Base-by-base conservation (phyloP, 2,113 vertebrate genomes). In the Sinocyclocheilus anshuiensis region DNA sequence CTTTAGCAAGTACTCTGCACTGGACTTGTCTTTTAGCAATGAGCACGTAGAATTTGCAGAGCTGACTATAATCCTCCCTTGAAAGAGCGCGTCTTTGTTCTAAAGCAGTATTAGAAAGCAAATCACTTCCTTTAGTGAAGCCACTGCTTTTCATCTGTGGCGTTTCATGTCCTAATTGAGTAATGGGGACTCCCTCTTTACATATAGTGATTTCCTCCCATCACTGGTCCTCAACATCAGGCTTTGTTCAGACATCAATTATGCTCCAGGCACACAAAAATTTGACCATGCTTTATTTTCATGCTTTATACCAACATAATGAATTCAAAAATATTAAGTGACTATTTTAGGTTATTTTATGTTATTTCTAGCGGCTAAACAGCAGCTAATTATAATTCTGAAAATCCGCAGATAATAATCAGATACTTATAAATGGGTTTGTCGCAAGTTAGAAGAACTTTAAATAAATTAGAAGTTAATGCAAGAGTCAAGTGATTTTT, bases 21-120 rank as follows among this genome's bases (percentile, higher is more conserved):
- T 90, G 87, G 90, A 82, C 90, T 88, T 92, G 90, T 63, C 63
- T 91, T 92, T 93, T 91, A 92, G 92, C 91, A 94, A 93, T 92
- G 92, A 94, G 91, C 83, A 84, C 11, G 90, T 18, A 48, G 53
- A 91, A 94, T 95, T 96, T 95, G 91, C 94, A 92, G 94, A 95
- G 94, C 94, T 93, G 94, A 88, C 77, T 88, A 87, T 95, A 95
- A 95, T 94, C 94, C 90, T 67, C 16, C 0, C 89, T 93, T 95
- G 91, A 94, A 95, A 95, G 93, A 90, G 88, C 86, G 69, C 65
- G 4, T 89, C 84, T 89, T 92, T 92, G 91, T 91, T 85, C 39
- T 84, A 78, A 50, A 83, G 65, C 77, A 55, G 90, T 91, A 92
- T 90, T 85, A 93, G 89, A 91, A 91, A 89, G 91, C 78, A 90